These are phyloP conservation scores for Semaprochilodus insignis DNA, from an alignment of 2,797 vertebrate genomes.

Conservation along the genomic window DNA sequence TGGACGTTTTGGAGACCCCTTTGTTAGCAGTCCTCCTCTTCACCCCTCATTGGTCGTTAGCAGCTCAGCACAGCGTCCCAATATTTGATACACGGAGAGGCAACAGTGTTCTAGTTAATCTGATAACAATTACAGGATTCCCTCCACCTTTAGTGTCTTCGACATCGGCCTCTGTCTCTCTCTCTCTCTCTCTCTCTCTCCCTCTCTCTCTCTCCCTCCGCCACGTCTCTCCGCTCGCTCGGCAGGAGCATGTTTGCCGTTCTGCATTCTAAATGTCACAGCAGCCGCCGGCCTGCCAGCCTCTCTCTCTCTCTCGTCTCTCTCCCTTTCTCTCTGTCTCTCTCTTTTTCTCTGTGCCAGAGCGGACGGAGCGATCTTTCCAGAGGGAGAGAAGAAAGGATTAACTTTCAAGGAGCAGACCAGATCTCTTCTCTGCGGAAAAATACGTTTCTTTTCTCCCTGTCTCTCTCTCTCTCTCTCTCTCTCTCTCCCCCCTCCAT, in stretches of 20 bases:
- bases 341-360: not conserved
- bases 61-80: too few species aligned
- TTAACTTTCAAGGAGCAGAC: conserved; percentile 35
- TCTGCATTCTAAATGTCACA: conserved; percentile 51
- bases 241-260: conserved; percentile 23
- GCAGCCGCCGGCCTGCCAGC: conserved; percentile 17
- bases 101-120: too few species aligned
- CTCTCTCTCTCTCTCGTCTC: not conserved
- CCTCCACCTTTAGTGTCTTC: not conserved
- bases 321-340: not conserved
- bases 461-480: conserved; percentile 5
- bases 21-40: too few species aligned
- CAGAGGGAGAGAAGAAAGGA: conserved; percentile 33
- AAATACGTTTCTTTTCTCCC: conserved; percentile 28
- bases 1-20: too few species aligned
- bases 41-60: too few species aligned
- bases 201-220: not conserved
- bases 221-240: not conserved
- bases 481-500: conserved; percentile 18
- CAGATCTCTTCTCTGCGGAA: conserved; percentile 38
- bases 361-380: conserved; percentile 30
- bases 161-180: not conserved
- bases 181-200: not conserved
- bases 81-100: too few species aligned
- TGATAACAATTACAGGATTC: not conserved